Percentiles rank a stretch among this genome's conserved stretches.
phyloP scores from a whole-genome alignment of 2,888 invertebrate species.

The Caenorhabditis sp. region DNA sequence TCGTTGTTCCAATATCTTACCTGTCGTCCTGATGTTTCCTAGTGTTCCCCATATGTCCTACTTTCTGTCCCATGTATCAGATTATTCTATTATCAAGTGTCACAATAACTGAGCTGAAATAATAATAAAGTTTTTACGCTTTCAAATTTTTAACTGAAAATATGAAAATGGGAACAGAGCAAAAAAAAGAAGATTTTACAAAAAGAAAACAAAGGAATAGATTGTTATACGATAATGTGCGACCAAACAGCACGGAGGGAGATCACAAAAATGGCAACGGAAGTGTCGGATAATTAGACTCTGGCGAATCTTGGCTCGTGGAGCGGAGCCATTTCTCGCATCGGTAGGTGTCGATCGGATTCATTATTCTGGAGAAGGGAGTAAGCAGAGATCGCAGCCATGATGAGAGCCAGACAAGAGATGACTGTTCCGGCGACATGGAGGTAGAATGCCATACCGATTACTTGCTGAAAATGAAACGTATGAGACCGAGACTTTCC shows the following conservation, averaged over 20 bases:
- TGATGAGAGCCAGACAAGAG: constrained; percentile 79
- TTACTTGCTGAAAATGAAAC: constrained; percentile 78
- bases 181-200: not conserved
- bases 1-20: no score
- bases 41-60: not conserved
- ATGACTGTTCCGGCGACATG: constrained; percentile 79
- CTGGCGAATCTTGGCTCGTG: constrained; percentile 63
- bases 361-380: constrained; percentile 76
- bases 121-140: constrained; percentile 13
- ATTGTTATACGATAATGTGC: constrained; percentile 36
- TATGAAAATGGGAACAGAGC: not conserved
- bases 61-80: not conserved
- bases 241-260: constrained; percentile 42
- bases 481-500: no score
- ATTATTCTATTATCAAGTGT: not conserved
- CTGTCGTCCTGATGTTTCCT: not conserved
- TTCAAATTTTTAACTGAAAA: not conserved
- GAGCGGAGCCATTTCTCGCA: constrained; percentile 73
- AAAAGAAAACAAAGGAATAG: constrained; percentile 20
- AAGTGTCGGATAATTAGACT: constrained; percentile 33
- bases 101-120: constrained; percentile 5
- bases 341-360: constrained; percentile 65
- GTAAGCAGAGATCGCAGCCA: constrained; percentile 79
- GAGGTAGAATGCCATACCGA: constrained; percentile 82
- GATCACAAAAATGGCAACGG: constrained; percentile 51